Conservation (phyloP, 2,888 invertebrate species). For the Lomographa bimaculata region DNA sequence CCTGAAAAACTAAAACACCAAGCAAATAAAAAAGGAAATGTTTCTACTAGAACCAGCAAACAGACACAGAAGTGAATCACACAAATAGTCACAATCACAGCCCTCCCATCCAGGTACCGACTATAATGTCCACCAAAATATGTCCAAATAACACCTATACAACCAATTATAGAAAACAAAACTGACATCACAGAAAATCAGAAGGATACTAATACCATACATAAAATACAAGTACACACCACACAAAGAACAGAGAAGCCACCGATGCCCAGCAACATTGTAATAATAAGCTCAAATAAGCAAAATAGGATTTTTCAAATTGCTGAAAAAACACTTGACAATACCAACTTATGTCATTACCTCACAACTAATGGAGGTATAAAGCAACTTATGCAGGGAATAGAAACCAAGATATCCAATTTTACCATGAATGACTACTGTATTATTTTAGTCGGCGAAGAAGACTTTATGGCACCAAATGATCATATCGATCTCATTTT, state of each 20-base stretch:
- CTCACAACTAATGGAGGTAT: background rate
- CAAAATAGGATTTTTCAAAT: conserved; percentile 1
- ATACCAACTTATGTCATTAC: conserved; percentile 1
- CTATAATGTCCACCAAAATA: too few relatives aligned
- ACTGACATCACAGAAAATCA: too few relatives aligned
- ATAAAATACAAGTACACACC: background rate
- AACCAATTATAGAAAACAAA: background rate
- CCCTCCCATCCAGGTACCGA: too few relatives aligned
- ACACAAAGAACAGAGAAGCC: background rate
- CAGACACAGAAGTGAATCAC: too few relatives aligned
- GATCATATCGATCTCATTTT: conserved; percentile 1
- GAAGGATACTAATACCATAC: background rate
- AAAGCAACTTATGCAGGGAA: background rate
- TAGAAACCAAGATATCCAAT: background rate
- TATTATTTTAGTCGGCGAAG: conserved; percentile 4
- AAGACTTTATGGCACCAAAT: conserved; percentile 1
- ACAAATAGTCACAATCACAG: too few relatives aligned
- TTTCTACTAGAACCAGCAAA: too few relatives aligned
- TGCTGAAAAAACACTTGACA: background rate
- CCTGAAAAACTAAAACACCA: too few relatives aligned
- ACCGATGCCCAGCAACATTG: background rate
- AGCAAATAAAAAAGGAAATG: too few relatives aligned
- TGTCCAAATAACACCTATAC: too few relatives aligned
- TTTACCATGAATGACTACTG: conserved; percentile 6
- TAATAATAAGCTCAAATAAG: conserved; percentile 1